A percentile compares a stretch with the other conserved stretches of the same genome.
phyloP scores from a whole-genome alignment of 2,888 invertebrate species.

The Volucella zonaria region DNA sequence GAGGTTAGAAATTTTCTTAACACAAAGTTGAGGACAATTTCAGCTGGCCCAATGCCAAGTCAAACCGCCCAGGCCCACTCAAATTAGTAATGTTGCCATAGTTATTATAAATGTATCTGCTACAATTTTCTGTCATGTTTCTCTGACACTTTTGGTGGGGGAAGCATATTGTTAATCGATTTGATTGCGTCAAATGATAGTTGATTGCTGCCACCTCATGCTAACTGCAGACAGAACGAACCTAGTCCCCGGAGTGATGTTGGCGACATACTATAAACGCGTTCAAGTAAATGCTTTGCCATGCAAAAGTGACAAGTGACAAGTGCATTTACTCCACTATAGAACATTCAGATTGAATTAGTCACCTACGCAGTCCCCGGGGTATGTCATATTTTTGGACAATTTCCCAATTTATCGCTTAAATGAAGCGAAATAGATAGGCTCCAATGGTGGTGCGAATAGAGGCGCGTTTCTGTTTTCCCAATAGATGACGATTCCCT shows the following conservation, averaged over 20 bases:
- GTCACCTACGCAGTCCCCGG: constrained; percentile 16
- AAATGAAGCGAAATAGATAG: constrained; percentile 29
- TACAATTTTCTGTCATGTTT: neutral
- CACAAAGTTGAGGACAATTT: constrained; percentile 23
- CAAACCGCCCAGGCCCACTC: constrained; percentile 30
- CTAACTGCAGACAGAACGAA: neutral
- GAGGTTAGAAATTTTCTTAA: neutral
- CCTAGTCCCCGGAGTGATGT: neutral
- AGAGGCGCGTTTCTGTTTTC: neutral
- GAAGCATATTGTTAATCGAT: constrained; percentile 35
- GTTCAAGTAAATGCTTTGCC: too few species aligned
- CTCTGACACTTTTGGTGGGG: neutral
- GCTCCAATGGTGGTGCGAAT: neutral
- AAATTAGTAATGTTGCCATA: constrained; percentile 54
- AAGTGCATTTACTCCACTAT: constrained; percentile 36
- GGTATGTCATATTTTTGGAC: constrained; percentile 37
- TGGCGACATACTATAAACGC: neutral
- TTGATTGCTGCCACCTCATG: constrained; percentile 1
- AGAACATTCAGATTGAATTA: constrained; percentile 43
- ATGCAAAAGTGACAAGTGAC: constrained; percentile 27
- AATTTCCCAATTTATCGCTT: constrained; percentile 8
- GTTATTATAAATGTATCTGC: constrained; percentile 45
- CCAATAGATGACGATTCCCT: constrained; percentile 24
- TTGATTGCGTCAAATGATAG: constrained; percentile 21
- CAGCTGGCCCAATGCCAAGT: constrained; percentile 62